Evolutionary conservation across 2,797 vertebrate genomes (phyloP).

Genomic region (Phrynocephalus vlangalii): DNA sequence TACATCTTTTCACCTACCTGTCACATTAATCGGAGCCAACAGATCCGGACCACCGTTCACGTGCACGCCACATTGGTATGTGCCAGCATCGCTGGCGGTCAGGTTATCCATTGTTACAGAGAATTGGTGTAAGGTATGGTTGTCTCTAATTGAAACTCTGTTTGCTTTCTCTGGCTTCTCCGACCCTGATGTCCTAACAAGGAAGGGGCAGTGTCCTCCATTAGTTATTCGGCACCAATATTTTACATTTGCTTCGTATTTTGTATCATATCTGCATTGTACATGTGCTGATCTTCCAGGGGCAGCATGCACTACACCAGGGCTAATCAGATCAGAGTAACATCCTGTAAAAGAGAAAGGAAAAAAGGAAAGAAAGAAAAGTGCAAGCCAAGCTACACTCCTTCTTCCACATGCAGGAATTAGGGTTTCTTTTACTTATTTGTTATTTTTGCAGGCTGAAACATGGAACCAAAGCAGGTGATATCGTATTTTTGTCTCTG

Average conservation of each 20-base stretch:
- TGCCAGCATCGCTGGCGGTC: not conserved
- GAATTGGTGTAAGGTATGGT: not conserved
- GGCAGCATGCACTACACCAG: not conserved
- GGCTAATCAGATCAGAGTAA: not conserved
- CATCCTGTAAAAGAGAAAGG: not conserved
- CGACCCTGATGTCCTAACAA: not conserved
- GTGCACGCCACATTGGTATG: not conserved
- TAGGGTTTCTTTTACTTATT: not conserved
- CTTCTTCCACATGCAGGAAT: not conserved
- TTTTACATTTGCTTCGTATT: not conserved
- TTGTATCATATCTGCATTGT: not conserved
- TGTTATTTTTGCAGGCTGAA: not conserved
- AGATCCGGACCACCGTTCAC: not conserved
- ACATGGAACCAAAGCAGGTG: not conserved
- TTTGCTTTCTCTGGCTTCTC: not conserved
- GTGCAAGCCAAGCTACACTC: not conserved
- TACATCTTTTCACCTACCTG: not conserved
- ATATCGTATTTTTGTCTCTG: no score
- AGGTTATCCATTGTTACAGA: not conserved
- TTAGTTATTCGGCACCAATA: not conserved
- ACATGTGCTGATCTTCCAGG: not conserved
- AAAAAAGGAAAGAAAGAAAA: no score
- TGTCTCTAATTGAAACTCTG: conserved; percentile 1
- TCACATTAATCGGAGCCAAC: not conserved
- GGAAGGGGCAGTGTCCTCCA: not conserved